Base-by-base conservation (phyloP, 2,888 invertebrate species). In the Hypena proboscidalis region DNA sequence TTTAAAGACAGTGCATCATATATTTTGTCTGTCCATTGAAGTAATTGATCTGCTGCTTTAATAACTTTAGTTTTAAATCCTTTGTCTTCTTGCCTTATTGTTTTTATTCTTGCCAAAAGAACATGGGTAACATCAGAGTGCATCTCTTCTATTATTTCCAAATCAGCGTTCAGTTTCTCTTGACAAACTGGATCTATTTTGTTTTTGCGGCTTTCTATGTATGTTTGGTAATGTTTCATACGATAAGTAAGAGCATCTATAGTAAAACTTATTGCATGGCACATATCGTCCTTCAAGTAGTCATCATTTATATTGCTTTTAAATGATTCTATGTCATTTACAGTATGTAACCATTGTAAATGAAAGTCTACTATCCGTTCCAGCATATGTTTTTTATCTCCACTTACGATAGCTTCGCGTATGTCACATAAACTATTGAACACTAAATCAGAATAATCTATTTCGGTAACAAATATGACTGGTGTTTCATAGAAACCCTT, bases 141-240 rank as follows among this genome's bases (percentile, higher is more conserved):
- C 90, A 90, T 90, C 13, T 83, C 87, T 70, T 86, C 83, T 11
- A 90, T 69, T 40, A 90, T 83, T 80, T 90, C 90, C 31, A 85
- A 50, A 30, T 90, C 90, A 2, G 84, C 66, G 21, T 57, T 32
- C 32, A 90, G 44, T 51, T 83, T 67, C 3, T 62, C 51, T 59
- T 80, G 79, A 17, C 77, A 57, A 33, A 51, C 50, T 80, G 14
- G 80, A 49, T 29, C 85, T 56, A 4, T 20, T 22, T n/a, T 56
- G 14, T 54, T 11, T 23, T 61, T 61, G 54, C 80, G 50, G 15
- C 74, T 78, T 41, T 81, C 70, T 66, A 88, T 76, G 48, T 83
- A 90, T 32, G 50, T 77, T 59, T 79, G 67, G 50, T 75, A 88
- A 66, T 81, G 77, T 57, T 79, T 86, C 3, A 85, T 52, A 10